Conservation (phyloP, 2,797 vertebrate species). For the Enteromius radiatus region DNA sequence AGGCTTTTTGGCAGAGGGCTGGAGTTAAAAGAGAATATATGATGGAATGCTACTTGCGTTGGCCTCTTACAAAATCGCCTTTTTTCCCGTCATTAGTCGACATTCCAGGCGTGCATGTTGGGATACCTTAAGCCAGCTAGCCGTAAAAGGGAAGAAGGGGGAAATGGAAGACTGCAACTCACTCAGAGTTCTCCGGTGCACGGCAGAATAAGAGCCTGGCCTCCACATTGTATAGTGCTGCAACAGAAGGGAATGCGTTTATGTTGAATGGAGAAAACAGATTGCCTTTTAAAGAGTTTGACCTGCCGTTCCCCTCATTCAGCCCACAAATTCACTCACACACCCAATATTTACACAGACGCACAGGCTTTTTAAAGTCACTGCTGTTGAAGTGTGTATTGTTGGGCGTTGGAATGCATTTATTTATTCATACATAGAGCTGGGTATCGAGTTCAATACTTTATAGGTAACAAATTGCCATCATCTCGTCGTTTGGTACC, state of each 20-base stretch:
- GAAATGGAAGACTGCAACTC: conserved; percentile 51
- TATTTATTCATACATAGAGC: conserved; percentile 43
- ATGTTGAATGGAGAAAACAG: conserved; percentile 67
- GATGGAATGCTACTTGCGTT: conserved; percentile 58
- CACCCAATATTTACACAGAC: conserved; percentile 40
- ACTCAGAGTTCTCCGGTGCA: conserved; percentile 49
- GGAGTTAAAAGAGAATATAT: conserved; percentile 40
- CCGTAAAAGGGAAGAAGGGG: conserved; percentile 60
- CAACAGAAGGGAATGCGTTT: conserved; percentile 61
- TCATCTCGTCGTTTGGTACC: no score
- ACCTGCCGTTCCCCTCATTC: conserved; percentile 50
- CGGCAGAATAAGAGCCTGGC: conserved; percentile 32
- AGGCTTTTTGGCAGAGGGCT: conserved; percentile 21
- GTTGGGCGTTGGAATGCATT: conserved; percentile 28
- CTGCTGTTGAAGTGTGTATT: conserved; percentile 30
- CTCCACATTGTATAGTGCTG: conserved; percentile 50
- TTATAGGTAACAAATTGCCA: no score
- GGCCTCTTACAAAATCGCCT: conserved; percentile 51
- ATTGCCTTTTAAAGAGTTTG: conserved; percentile 59
- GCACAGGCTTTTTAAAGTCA: conserved; percentile 16
- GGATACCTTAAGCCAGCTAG: conserved; percentile 56
- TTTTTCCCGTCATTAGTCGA: conserved; percentile 57
- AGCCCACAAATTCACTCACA: conserved; percentile 43
- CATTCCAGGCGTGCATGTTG: conserved; percentile 64
- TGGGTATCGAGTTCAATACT: no score